Conservation (phyloP, 2,888 invertebrate species). For the Cephus pygmeus region DNA sequence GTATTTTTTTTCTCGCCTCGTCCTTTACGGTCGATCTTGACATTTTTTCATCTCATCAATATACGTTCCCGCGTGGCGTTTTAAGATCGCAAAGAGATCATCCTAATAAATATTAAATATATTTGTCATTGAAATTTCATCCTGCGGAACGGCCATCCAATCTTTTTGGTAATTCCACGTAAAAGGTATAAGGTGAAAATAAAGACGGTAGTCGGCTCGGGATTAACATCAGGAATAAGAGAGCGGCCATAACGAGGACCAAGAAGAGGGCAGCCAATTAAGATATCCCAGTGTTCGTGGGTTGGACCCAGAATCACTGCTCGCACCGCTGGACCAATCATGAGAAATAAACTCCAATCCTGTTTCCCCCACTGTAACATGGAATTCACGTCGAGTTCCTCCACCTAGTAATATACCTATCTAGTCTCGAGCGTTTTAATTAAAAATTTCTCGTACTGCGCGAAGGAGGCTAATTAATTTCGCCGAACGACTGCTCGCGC, state of each 20-base stretch:
- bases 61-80: too few species aligned
- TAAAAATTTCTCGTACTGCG: slow-evolving; percentile 35
- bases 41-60: neutral
- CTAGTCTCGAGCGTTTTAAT: slow-evolving; percentile 39
- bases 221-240: slow-evolving; percentile 18
- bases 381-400: slow-evolving; percentile 22
- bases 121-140: neutral
- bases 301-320: slow-evolving; percentile 43
- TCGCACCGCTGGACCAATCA: slow-evolving; percentile 47
- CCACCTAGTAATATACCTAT: slow-evolving; percentile 20
- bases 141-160: neutral
- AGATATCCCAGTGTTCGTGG: slow-evolving; percentile 57
- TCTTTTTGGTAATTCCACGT: neutral
- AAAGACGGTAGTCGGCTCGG: neutral
- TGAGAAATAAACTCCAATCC: slow-evolving; percentile 44
- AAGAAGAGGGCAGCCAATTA: slow-evolving; percentile 54
- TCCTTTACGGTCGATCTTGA: neutral
- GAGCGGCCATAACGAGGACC: slow-evolving; percentile 37
- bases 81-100: neutral
- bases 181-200: neutral
- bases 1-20: neutral
- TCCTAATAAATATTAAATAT: neutral
- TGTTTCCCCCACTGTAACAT: slow-evolving; percentile 15
- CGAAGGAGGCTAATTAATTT: slow-evolving; percentile 6
- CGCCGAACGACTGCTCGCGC: neutral